A percentile compares a stretch with the other conserved stretches of the same genome.
Evolutionary conservation across 2,797 vertebrate species (phyloP).

Genomic region (Lepilemur septentrionalis): DNA sequence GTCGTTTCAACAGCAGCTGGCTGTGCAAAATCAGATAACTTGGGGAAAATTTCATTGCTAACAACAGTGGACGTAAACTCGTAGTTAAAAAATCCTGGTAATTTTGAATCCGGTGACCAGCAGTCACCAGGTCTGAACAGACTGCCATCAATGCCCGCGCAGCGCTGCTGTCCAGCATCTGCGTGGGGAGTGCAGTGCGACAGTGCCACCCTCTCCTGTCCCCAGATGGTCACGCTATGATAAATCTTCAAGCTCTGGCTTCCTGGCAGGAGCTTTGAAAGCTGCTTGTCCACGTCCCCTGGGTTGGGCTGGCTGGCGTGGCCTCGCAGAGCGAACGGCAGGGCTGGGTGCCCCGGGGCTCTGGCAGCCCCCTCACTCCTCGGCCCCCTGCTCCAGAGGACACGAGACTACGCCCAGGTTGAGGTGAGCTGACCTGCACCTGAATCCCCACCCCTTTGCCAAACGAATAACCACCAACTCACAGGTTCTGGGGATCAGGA

Average conservation of each 20-base stretch:
- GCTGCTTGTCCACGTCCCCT: not conserved
- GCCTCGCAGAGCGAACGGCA: not conserved
- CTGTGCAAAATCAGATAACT: no score
- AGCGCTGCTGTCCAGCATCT: rapidly evolving
- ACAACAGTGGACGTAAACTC: not conserved
- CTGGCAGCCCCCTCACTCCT: not conserved
- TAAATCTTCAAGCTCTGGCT: rapidly evolving
- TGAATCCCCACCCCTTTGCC: not conserved
- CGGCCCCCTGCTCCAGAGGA: no score
- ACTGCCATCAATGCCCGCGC: rapidly evolving
- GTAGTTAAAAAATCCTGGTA: not conserved
- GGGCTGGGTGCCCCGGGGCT: no score
- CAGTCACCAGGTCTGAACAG: not conserved
- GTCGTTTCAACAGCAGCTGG: rapidly evolving
- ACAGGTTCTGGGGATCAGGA: not conserved
- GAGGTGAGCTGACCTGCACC: no score
- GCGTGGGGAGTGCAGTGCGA: rapidly evolving
- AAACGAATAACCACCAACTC: not conserved
- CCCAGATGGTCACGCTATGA: rapidly evolving
- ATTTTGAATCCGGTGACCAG: no score
- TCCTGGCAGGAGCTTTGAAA: not conserved
- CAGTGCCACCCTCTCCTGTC: not conserved
- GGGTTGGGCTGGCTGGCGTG: no score
- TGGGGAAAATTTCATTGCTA: not conserved
- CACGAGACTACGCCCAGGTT: no score